Evolutionary conservation across 2,113 vertebrate genomes (phyloP).

Genomic region (Atractosteus spatula): DNA sequence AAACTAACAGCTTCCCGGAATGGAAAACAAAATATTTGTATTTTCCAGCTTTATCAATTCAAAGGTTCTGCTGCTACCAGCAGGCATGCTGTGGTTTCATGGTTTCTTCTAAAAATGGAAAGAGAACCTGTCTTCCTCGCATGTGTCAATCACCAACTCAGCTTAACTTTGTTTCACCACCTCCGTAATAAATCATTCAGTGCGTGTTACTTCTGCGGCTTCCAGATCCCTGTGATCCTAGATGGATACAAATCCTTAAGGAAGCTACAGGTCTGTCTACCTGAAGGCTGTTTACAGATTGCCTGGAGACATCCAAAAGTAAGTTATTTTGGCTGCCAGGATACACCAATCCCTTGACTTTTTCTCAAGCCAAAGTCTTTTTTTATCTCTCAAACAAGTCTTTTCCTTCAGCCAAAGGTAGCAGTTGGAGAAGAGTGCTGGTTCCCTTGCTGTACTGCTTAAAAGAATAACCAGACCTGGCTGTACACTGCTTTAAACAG

Average conservation of each 20-base stretch:
- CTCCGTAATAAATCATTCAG: no score
- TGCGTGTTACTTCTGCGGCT: not conserved
- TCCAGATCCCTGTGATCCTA: not conserved
- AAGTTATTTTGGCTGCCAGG: not conserved
- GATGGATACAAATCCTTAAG: not conserved
- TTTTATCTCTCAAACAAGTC: not conserved
- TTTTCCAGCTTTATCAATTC: no score
- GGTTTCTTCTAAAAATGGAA: no score
- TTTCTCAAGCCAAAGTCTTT: not conserved
- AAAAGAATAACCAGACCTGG: not conserved
- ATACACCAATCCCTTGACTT: not conserved
- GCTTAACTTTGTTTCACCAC: no score
- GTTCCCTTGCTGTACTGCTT: not conserved
- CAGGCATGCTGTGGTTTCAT: no score
- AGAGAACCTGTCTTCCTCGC: no score
- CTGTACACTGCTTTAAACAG: not conserved
- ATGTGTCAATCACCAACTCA: no score
- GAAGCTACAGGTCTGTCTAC: not conserved
- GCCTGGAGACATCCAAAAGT: not conserved
- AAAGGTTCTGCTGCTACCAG: no score
- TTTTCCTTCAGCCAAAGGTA: not conserved
- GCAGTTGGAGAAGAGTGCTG: not conserved
- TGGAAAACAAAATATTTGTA: no score
- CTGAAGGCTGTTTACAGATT: not conserved
- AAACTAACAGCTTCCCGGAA: no score